A percentile compares a stretch with the other conserved stretches of the same genome.
Evolutionary conservation across 30 jellyfish, hydroid and myxozoan genomes (phyloP).

Genomic region (Chironex yamaguchii): DNA sequence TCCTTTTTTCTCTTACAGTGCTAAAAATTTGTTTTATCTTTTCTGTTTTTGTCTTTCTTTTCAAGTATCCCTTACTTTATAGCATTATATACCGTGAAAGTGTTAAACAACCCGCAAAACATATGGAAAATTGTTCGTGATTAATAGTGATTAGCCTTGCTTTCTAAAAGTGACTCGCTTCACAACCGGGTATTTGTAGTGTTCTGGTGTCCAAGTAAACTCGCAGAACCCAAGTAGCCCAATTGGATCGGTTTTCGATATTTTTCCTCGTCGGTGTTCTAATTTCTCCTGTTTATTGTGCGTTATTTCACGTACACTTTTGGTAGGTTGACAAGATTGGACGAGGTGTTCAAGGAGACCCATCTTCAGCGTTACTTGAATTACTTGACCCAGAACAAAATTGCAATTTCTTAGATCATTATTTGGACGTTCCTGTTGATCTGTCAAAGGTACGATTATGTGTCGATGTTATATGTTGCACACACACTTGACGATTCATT

Average conservation of each 20-base stretch:
- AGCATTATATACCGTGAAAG: neutral
- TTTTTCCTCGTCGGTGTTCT: neutral
- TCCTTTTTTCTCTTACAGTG: too few species aligned
- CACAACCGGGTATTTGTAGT: too few species aligned
- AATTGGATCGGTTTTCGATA: neutral
- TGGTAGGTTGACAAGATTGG: conserved; percentile 94
- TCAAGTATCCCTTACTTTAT: too few species aligned
- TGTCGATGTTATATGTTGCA: too few species aligned
- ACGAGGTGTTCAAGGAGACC: conserved; percentile 99
- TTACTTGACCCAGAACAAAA: conserved; percentile 98
- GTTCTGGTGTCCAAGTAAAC: too few species aligned
- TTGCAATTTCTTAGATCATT: conserved; percentile 87
- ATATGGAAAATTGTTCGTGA: too few species aligned
- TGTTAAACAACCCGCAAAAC: neutral
- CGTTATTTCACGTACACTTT: neutral
- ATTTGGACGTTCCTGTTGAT: conserved; percentile 95
- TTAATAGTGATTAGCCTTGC: too few species aligned
- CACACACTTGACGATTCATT: too few species aligned
- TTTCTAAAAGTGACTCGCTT: too few species aligned
- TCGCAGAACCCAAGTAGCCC: neutral
- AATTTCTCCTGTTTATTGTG: neutral
- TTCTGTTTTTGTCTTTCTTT: too few species aligned
- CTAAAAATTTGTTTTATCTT: too few species aligned
- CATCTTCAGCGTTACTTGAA: conserved; percentile 97
- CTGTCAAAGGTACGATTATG: conserved; percentile 97